phyloP scores from a whole-genome alignment of 1,140 invertebrate species.

The Lasaia peninsularis region DNA sequence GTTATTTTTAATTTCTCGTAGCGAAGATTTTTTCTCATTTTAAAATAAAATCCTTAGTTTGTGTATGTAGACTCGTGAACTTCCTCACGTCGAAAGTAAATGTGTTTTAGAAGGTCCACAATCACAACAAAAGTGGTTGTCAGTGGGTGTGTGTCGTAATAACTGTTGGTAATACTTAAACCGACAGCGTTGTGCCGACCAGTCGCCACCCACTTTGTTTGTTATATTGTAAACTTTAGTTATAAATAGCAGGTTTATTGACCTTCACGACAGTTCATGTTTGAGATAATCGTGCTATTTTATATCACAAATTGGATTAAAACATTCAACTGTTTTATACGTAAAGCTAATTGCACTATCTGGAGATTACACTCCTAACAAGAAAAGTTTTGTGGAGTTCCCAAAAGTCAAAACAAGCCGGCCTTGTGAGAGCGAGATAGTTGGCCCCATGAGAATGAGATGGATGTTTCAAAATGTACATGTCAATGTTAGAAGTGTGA shows the following conservation, averaged over 20 bases:
- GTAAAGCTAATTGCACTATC: too few relatives aligned
- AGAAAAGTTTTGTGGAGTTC: too few relatives aligned
- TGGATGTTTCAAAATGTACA: too few relatives aligned
- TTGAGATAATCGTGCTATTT: not conserved
- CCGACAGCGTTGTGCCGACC: slow-evolving; percentile 1
- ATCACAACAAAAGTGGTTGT: not conserved
- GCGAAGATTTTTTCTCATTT: too few relatives aligned
- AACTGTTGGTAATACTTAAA: not conserved
- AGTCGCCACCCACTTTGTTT: slow-evolving; percentile 6
- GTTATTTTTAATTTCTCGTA: too few relatives aligned
- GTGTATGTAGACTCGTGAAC: not conserved
- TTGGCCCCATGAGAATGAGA: too few relatives aligned
- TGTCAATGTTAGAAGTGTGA: too few relatives aligned
- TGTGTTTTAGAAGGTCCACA: not conserved
- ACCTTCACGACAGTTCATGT: not conserved
- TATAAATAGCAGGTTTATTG: not conserved
- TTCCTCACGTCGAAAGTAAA: not conserved
- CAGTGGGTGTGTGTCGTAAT: not conserved
- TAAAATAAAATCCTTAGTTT: not conserved
- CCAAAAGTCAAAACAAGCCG: too few relatives aligned
- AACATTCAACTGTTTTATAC: too few relatives aligned
- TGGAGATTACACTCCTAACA: too few relatives aligned
- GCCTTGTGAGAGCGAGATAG: too few relatives aligned
- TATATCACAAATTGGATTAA: too few relatives aligned
- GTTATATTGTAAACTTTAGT: slow-evolving; percentile 1